A percentile compares a stretch with the other conserved stretches of the same genome.
Conservation (phyloP, 2,797 vertebrate species). For the Lophotriccus pileatus region DNA sequence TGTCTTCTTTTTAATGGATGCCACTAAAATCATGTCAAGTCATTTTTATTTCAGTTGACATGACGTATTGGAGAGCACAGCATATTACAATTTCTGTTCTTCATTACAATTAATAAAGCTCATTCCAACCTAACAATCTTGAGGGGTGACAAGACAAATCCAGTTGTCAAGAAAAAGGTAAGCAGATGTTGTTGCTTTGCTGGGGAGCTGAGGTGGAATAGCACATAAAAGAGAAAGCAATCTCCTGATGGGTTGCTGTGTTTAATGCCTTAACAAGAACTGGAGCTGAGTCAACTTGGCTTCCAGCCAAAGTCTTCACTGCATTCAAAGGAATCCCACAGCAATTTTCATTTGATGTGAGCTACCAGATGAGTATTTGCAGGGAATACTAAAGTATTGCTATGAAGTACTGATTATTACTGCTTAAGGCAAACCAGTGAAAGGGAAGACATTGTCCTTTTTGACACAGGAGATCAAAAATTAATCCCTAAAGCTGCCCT, state of each 20-base stretch:
- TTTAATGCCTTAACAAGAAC: conserved; percentile 28
- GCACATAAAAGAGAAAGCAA: conserved; percentile 40
- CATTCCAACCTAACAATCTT: neutral
- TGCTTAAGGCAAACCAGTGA: neutral
- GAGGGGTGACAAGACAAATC: conserved; percentile 1
- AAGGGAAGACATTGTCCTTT: neutral
- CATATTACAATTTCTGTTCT: neutral
- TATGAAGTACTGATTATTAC: neutral
- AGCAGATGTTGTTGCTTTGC: conserved; percentile 33
- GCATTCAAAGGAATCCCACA: neutral
- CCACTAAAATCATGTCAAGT: neutral
- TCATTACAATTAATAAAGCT: neutral
- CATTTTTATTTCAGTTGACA: neutral
- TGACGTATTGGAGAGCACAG: neutral
- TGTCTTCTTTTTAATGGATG: neutral
- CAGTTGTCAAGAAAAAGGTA: neutral
- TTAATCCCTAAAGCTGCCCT: neutral
- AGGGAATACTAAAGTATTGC: neutral
- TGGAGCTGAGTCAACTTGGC: neutral
- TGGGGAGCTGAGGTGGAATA: neutral
- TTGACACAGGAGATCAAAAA: neutral
- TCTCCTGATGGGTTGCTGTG: conserved; percentile 23
- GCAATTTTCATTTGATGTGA: neutral
- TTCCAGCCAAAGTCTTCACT: neutral
- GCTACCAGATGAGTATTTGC: neutral